Base-by-base conservation (phyloP, 2,888 invertebrate species). In the Perdita meconis region DNA sequence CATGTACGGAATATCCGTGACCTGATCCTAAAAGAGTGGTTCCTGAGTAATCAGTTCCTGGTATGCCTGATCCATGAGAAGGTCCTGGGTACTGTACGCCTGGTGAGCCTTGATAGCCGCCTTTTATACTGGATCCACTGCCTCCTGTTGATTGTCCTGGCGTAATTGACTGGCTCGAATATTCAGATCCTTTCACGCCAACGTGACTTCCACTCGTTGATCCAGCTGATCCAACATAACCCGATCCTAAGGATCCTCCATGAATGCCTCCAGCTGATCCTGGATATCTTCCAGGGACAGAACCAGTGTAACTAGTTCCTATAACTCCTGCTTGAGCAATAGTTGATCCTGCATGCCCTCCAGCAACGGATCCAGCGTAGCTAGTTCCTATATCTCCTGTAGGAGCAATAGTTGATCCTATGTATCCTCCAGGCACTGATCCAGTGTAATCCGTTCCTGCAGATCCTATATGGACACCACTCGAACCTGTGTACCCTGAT, bases 31-130 rank as follows among this genome's bases (percentile, higher is more conserved):
- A 5, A 19, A 55, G 24, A 44, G 24, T 26, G 10, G 34, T 16
- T n/a, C 56, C 67, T 8, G 67, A 68, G 24, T 69, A 69, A 61
- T 47, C 53, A 19, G 30, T n/a, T 51, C 55, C 63, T 1, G 57
- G 16, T 38, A 22, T 16, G 10, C 50, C 34, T 2, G 61, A 55
- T 36, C 42, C 59, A 10, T 60, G n/a, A 22, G 55, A n/a, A 13
- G 70, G 55, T n/a, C 64, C 60, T n/a, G 75, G 42, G 22, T 79
- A 76, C 24, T 55, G 61, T 19, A 50, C 16, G 19, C 69, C 30
- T 8, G 36, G 47, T n/a, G 72, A 60, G 13, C 80, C 64, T 24
- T 47, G 22, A 19, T 69, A 22, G 2, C 67, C 67, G 10, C 16
- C 50, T 22, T 67, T 57, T 36, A 69, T 57, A 24, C 42, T 79